These are phyloP conservation scores for Huso huso DNA, from an alignment of 2,797 vertebrate genomes.

Conservation along the genomic window DNA sequence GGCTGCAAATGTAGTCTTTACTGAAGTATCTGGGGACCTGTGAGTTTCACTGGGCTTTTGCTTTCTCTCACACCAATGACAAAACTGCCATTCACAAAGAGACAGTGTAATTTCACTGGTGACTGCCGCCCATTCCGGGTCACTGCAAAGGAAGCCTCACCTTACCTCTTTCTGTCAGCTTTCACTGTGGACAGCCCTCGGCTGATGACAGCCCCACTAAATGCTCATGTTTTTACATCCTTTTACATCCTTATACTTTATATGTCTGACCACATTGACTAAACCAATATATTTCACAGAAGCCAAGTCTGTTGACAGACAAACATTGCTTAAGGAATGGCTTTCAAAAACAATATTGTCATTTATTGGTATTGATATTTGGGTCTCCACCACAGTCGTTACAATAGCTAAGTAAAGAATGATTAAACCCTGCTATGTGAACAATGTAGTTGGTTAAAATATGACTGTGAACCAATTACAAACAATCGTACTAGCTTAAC, in stretches of 20 bases:
- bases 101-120: conserved; percentile 61
- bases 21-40: conserved; percentile 43
- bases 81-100: conserved; percentile 39
- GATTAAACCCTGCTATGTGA: too few relatives aligned
- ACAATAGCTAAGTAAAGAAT: too few relatives aligned
- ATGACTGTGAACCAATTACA: too few relatives aligned
- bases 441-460: too few relatives aligned
- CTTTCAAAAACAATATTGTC: neutral
- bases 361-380: too few relatives aligned
- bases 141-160: conserved; percentile 46
- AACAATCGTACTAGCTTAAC: too few relatives aligned
- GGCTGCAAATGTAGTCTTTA: conserved; percentile 38
- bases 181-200: conserved; percentile 12
- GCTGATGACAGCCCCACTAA: conserved; percentile 51
- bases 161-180: conserved; percentile 21
- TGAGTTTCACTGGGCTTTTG: conserved; percentile 38
- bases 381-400: too few relatives aligned
- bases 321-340: neutral
- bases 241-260: too few relatives aligned
- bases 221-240: conserved; percentile 18
- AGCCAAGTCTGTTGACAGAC: neutral
- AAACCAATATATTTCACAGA: too few relatives aligned
- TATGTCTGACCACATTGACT: too few relatives aligned
- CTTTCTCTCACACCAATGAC: conserved; percentile 43
- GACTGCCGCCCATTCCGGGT: conserved; percentile 46